Base-by-base conservation (phyloP, 2,888 invertebrate genomes). In the Luffia ferchaultella region DNA sequence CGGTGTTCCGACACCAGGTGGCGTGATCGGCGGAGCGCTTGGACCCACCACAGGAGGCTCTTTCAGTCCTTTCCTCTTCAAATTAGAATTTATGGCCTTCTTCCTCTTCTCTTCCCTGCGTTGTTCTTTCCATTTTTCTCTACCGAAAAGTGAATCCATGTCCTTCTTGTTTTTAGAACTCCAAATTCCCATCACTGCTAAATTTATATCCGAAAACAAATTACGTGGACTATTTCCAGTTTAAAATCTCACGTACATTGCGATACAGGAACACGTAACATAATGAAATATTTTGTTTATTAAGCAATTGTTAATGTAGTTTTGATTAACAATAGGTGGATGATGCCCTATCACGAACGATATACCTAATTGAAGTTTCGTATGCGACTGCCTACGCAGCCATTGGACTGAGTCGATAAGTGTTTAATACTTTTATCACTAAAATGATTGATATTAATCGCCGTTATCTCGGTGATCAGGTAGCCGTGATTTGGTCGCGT, bases 141-240 rank as follows among this genome's bases (percentile, higher is more conserved):
- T 62, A 18, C 74, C 79, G 52, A 85, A 84, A 59, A 84, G 75
- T 1, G 80, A 75, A 56, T 78, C 78, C 57, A 73, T 76, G 50
- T 72, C 67, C 18, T 50, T 52, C 44, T 50, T 53, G 15, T 18
- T 46, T 59, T 75, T 80, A 2, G 75, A 77, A 57, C 77, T 73
- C 12, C 70, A 64, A 61, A 78, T 83, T 9, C 85, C 85, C 85
- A 85, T 85, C 55, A 18, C 43, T 17, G 18, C 17, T 18, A n/a
- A n/a, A n/a, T n/a, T n/a, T n/a, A n/a, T n/a, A n/a, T n/a, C n/a
- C n/a, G n/a, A n/a, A n/a, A n/a, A n/a, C n/a, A n/a, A n/a, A n/a
- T n/a, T n/a, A n/a, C n/a, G n/a, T n/a, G n/a, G n/a, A n/a, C n/a
- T n/a, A n/a, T n/a, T n/a, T n/a, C n/a, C n/a, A n/a, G n/a, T n/a